Base-by-base conservation (phyloP, 2,888 invertebrate genomes). In the Villa cingulata region DNA sequence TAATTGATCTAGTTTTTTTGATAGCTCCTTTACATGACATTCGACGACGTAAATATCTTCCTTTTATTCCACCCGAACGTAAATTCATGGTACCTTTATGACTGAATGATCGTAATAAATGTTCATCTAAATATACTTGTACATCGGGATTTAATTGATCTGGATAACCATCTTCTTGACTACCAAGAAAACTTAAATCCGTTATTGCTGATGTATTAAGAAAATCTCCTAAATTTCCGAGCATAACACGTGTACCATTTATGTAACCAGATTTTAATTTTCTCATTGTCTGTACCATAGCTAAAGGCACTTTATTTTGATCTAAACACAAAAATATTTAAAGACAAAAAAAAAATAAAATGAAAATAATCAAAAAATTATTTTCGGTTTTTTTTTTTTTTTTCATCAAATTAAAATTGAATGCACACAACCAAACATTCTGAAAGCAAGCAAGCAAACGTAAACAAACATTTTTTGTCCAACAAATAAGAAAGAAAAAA, bases 251-350 rank as follows among this genome's bases (percentile, higher is more conserved):
- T 0, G 97, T 96, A n/a, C 97, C 98, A 63, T 95, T 95, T 46
- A 97, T 92, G 64, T 98, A 98, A 12, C 98, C 98, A 51, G 94
- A 95, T 68, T 95, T 94, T 4, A 98, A 72, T 70, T 98, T 98
- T 64, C 95, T 92, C 80, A 98, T 90, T 2, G 97, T 97, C 3
- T 94, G 92, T 57, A 96, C 84, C 82, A 98, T 90, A 0, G 95
- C 89, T 64, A 89, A 74, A 0, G 94, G 94, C 52, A 92, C 84
- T 70, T 82, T 87, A 50, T 87, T 90, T 70, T 91, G 83, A 72
- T 92, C 92, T 90, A 66, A 57, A 74, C 73, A 51, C 47, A 18
- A 10, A 15, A 15, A 34, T 15, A 34, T 29, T 41, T 32, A 17
- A 23, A 40, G 19, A 37, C 36, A 45, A 37, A 40, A 14, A 37